A percentile compares a stretch with the other conserved stretches of the same genome.
phyloP scores from a whole-genome alignment of 92 coral and sea anemone species.

The Palythoa grandiflora region DNA sequence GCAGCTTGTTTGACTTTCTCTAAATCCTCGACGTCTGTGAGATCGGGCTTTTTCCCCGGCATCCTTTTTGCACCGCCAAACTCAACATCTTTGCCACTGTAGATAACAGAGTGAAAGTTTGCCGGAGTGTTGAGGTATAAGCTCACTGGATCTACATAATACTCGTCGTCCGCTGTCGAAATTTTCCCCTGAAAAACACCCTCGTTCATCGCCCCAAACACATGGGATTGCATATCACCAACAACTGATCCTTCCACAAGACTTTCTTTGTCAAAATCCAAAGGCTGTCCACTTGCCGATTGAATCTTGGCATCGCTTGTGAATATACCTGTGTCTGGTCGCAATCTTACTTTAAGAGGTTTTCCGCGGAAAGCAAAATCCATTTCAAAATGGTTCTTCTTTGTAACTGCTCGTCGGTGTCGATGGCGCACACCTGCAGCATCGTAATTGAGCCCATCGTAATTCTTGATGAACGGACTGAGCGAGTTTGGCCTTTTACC shows the following conservation, averaged over 20 bases:
- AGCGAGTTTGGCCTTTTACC: constrained; percentile 54
- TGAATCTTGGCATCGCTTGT: constrained; percentile 83
- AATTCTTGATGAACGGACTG: constrained; percentile 77
- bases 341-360: constrained; percentile 69
- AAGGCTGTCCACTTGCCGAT: constrained; percentile 77
- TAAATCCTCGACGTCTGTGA: constrained; percentile 44
- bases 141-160: constrained; percentile 90
- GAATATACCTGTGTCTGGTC: constrained; percentile 74
- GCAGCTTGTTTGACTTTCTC: neutral
- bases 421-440: constrained; percentile 58
- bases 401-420: constrained; percentile 76
- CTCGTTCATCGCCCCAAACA: constrained; percentile 86
- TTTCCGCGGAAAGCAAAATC: constrained; percentile 84
- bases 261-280: constrained; percentile 77
- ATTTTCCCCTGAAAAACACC: constrained; percentile 95
- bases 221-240: constrained; percentile 83
- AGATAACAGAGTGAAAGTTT: constrained; percentile 92
- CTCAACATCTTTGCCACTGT: constrained; percentile 81
- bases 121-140: constrained; percentile 74
- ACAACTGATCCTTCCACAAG: constrained; percentile 82
- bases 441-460: constrained; percentile 81
- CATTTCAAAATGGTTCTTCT: constrained; percentile 64
- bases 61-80: constrained; percentile 61
- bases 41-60: constrained; percentile 39
- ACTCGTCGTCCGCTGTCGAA: constrained; percentile 70